Conservation (phyloP, 2,888 invertebrate genomes). For the Sturmia bella region DNA sequence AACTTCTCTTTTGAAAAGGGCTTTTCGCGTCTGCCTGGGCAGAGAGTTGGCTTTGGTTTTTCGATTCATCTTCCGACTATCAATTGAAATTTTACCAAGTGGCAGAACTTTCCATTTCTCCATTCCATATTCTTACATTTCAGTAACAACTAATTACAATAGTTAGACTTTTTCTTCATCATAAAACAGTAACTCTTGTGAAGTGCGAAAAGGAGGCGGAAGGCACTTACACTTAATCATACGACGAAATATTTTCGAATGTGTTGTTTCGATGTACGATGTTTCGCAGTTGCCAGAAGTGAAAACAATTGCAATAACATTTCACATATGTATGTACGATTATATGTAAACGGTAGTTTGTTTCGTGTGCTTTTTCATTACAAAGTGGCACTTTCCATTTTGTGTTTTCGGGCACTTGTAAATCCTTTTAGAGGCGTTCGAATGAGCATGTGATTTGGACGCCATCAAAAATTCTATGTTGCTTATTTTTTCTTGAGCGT, state of each 20-base stretch:
- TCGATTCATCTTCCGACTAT: conserved; percentile 9
- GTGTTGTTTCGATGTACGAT: not conserved
- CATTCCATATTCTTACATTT: conserved; percentile 31
- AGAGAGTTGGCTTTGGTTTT: too few relatives aligned
- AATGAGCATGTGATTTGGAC: not conserved
- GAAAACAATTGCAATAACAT: not conserved
- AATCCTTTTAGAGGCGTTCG: not conserved
- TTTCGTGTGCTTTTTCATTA: not conserved
- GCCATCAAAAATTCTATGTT: not conserved
- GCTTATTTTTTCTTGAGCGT: too few relatives aligned
- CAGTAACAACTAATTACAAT: conserved; percentile 60
- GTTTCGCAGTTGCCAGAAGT: not conserved
- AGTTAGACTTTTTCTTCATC: conserved; percentile 34
- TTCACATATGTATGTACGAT: conserved; percentile 24
- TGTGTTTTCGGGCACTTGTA: not conserved
- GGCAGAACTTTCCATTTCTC: conserved; percentile 60
- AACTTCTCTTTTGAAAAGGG: too few relatives aligned
- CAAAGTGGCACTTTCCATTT: not conserved
- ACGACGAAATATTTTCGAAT: not conserved
- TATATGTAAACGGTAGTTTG: conserved; percentile 51
- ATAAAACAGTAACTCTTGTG: not conserved
- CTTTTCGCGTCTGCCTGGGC: too few relatives aligned
- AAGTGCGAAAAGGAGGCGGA: conserved; percentile 9
- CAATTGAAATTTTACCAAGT: conserved; percentile 62
- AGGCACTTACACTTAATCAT: not conserved